Evolutionary conservation across 2,113 vertebrate genomes (phyloP), one percentile per base, ranked within the genome.

Genomic region (Neolamprologus longior): DNA sequence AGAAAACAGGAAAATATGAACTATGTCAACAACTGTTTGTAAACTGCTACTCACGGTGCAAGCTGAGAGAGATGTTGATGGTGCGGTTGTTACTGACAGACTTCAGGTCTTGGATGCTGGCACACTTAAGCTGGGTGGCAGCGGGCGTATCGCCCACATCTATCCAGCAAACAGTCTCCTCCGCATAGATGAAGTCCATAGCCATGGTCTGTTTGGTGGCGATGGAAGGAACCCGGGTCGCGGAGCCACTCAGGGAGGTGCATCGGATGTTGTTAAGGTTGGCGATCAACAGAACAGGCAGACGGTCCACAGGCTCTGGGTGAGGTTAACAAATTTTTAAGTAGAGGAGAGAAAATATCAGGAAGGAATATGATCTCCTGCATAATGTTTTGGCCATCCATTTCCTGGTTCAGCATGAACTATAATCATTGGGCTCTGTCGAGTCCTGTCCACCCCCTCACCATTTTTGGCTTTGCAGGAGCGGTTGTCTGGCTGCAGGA

Each of bases 381-480:
- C 33, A 1, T 66, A 66, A 21, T 68, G 5, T 21, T 21, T 68
- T 37, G 63, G 11, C 33, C 11, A 35, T 63, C 17, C 17, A 35
- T 35, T 35, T 63, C 17, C 58, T 68, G 28, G n/a, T 50, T 33
- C 61, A 15, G 8, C 40, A 3, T 24, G 28, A 78, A 76, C 55
- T 68, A 28, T 11, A 55, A 79, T 81, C n/a, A 8, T 14, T 37
- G 45, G 13, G 68, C 37, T 86, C 7, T 15, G 40, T 12, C 52
- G 33, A 68, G 3, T 68, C 11, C 19, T 68, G 63, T n/a, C 19
- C 33, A 37, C 61, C 19, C 82, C 81, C 68, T 76, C 95, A 99
- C 98, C 98, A 0, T 99, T 99, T 96, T 99, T 99, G 86, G 98
- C 98, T 94, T 99, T 99, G 96, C 98, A 99, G 84, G 98, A 99